phyloP scores from a whole-genome alignment of 1,140 invertebrate genomes.

The Drosophila saltans region DNA sequence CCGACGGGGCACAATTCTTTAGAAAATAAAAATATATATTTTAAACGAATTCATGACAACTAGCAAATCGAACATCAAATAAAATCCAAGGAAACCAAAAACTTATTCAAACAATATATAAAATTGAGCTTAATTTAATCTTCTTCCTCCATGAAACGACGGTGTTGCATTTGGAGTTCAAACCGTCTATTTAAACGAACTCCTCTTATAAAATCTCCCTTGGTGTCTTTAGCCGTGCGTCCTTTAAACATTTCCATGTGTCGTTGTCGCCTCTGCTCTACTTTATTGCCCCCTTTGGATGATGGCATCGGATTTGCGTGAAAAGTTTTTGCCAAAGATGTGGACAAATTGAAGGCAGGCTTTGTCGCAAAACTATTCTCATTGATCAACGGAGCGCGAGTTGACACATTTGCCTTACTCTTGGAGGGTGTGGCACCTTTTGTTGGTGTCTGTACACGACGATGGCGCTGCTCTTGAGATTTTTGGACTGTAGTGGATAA shows the following conservation, averaged over 20 bases:
- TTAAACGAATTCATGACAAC: not conserved
- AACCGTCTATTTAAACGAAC: conserved; percentile 88
- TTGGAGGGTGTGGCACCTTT: not conserved
- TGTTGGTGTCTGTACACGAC: not conserved
- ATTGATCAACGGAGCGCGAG: conserved; percentile 22
- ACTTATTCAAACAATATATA: conserved; percentile 1
- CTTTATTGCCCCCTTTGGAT: conserved; percentile 24
- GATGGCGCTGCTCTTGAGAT: not conserved
- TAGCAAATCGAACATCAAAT: not conserved
- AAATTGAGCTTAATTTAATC: conserved; percentile 2
- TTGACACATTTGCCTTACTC: not conserved
- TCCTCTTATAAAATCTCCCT: conserved; percentile 84
- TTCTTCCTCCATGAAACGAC: conserved; percentile 71
- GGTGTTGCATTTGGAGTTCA: conserved; percentile 86
- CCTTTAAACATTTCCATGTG: conserved; percentile 76
- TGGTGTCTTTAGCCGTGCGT: conserved; percentile 28
- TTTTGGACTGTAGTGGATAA: not conserved
- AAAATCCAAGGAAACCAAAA: not conserved
- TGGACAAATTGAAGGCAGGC: conserved; percentile 51
- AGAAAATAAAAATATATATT: not conserved
- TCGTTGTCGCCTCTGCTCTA: conserved; percentile 48
- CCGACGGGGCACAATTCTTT: not conserved
- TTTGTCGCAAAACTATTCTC: conserved; percentile 1
- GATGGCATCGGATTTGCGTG: conserved; percentile 15
- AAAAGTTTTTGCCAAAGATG: conserved; percentile 23